A percentile compares a stretch with the other conserved stretches of the same genome.
phyloP scores from a whole-genome alignment of 2,113 vertebrate species.

The Haliaeetus leucogaster region DNA sequence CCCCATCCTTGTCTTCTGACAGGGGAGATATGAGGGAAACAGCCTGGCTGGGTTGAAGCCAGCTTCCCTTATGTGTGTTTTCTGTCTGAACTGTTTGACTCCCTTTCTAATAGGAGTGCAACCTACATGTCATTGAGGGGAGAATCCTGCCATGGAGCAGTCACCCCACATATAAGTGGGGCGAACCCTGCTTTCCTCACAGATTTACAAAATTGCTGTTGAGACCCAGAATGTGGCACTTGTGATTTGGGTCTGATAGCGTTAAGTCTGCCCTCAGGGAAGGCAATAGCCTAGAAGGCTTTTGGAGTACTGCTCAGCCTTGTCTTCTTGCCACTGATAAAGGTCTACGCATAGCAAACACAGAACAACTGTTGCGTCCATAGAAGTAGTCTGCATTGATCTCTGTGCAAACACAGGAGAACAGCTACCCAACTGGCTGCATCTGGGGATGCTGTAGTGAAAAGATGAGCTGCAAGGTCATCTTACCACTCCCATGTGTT shows the following conservation, averaged over 20 bases:
- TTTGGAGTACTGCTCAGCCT: neutral
- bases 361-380: fast-evolving
- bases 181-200: neutral
- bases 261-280: neutral
- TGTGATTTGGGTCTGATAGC: neutral
- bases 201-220: neutral
- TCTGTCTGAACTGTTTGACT: neutral
- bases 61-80: neutral
- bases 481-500: neutral
- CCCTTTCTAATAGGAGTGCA: neutral
- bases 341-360: neutral
- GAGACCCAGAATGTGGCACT: neutral
- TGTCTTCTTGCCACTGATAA: neutral
- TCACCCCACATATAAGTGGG: neutral
- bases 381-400: neutral
- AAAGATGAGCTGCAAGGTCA: neutral
- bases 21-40: neutral
- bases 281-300: neutral
- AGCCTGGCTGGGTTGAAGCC: neutral
- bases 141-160: neutral
- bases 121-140: neutral
- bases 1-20: neutral
- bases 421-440: neutral
- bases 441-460: neutral
- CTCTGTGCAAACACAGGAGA: neutral